Base-by-base conservation (phyloP, 2,113 vertebrate species). In the Sitta europaea region DNA sequence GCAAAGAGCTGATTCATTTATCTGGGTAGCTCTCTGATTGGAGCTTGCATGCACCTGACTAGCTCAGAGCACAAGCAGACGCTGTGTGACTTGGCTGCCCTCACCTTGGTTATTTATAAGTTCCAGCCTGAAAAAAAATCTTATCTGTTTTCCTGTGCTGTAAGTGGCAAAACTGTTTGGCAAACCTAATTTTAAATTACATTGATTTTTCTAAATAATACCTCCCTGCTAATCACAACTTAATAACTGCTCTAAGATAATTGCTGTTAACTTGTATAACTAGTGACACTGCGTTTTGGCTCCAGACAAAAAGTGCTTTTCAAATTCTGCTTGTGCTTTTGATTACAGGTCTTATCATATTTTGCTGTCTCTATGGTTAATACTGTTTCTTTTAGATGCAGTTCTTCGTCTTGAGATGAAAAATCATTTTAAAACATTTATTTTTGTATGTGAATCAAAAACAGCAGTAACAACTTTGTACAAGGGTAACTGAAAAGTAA, bases 201-300 rank as follows among this genome's bases (percentile, higher is more conserved):
- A 65, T 47, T 80, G 67, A 59, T 90, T 97, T 97, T 98, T 94
- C 77, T 61, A 70, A 94, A 86, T 68, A 96, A 63, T 86, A 74
- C 38, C 9, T 57, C 59, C 80, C 58, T 87, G 63, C 75, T 95
- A 94, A 92, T 93, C 78, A 91, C 68, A 96, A 86, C 15, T 84
- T 94, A 94, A 88, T 95, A 78, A 95, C 51, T 93, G 33, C 68
- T 79, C 57, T 91, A 82, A 86, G 80, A 74, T 96, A 92, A 94
- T 89, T 96, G 89, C 87, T 83, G 53, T 94, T 97, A 92, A 85
- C 79, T 92, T 94, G n/a, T 92, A 4, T 79, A 95, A 55, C 70
- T 95, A 53, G 67, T 92, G 77, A 92, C 86, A 91, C 79, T 76
- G 23, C 58, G 17, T 96, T 54, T 93, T 90, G 71, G 35, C 36